Percentiles rank a stretch among this genome's conserved stretches.
These are phyloP conservation scores for Drosophila pseudotakahashii DNA, from an alignment of 2,888 invertebrate genomes.

Conservation along the genomic window DNA sequence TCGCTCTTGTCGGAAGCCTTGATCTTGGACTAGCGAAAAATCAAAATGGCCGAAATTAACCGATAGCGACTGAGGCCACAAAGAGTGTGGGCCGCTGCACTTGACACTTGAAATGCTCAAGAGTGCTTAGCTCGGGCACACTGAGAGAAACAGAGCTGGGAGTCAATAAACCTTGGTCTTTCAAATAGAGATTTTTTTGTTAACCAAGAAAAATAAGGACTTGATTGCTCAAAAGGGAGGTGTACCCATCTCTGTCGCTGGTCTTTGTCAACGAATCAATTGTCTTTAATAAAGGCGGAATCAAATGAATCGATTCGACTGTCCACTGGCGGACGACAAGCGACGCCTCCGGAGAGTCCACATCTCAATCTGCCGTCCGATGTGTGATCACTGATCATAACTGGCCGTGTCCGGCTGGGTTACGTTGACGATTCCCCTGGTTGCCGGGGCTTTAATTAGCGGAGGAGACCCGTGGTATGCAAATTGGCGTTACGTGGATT, in stretches of 20 bases:
- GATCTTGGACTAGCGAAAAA: slow-evolving; percentile 48
- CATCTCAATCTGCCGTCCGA: slow-evolving; percentile 5
- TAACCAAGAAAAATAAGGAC: slow-evolving; percentile 14
- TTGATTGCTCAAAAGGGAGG: not conserved
- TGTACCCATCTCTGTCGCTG: not conserved
- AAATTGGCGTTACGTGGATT: slow-evolving; percentile 71
- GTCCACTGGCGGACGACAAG: slow-evolving; percentile 13
- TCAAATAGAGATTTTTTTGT: not conserved
- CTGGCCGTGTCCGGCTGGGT: slow-evolving; percentile 37
- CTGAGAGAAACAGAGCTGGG: not conserved
- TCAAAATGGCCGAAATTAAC: slow-evolving; percentile 41
- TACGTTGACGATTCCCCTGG: not conserved
- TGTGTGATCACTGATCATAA: slow-evolving; percentile 32
- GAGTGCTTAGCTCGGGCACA: slow-evolving; percentile 19
- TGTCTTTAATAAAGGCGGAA: slow-evolving; percentile 72
- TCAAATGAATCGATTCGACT: slow-evolving; percentile 77
- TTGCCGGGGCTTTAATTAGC: slow-evolving; percentile 68
- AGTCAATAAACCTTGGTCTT: slow-evolving; percentile 23
- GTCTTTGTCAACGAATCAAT: slow-evolving; percentile 61
- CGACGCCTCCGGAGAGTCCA: slow-evolving; percentile 1
- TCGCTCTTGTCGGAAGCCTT: slow-evolving; percentile 54
- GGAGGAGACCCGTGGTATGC: slow-evolving; percentile 48
- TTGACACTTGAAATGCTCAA: slow-evolving; percentile 43
- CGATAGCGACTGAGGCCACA: slow-evolving; percentile 45
- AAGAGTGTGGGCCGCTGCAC: slow-evolving; percentile 36